phyloP scores from a whole-genome alignment of 2,113 vertebrate genomes.

The Bostrychus sinensis region DNA sequence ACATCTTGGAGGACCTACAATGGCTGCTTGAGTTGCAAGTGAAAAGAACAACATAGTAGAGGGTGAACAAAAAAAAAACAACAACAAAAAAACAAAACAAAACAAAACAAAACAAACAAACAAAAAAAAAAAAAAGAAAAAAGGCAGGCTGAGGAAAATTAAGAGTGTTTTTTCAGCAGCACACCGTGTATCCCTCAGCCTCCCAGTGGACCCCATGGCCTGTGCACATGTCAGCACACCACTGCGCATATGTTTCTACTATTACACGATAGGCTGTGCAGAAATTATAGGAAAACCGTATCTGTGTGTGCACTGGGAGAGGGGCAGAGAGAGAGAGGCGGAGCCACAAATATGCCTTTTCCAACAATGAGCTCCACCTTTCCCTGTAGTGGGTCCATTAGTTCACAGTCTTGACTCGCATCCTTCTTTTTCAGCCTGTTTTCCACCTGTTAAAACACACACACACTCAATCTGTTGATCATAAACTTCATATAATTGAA shows the following conservation, averaged over 20 bases:
- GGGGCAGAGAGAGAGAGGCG: constrained; percentile 39
- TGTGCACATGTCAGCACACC: constrained; percentile 68
- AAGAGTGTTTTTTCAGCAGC: constrained; percentile 51
- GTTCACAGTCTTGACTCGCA: neutral
- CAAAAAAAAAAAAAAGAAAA: too few species aligned
- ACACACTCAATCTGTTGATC: constrained; percentile 1
- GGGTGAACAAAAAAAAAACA: constrained; percentile 34
- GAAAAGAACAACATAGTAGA: constrained; percentile 22
- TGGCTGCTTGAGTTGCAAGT: neutral
- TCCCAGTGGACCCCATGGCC: constrained; percentile 77
- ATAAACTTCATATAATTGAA: neutral
- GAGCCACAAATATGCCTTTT: constrained; percentile 40
- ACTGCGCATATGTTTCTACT: constrained; percentile 77
- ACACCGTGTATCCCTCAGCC: constrained; percentile 78
- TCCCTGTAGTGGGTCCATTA: constrained; percentile 17
- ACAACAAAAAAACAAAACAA: constrained; percentile 36
- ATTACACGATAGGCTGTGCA: constrained; percentile 75
- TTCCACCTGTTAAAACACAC: constrained; percentile 4
- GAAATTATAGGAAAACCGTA: constrained; percentile 76
- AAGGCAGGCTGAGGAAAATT: constrained; percentile 43
- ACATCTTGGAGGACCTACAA: neutral
- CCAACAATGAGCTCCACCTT: constrained; percentile 73
- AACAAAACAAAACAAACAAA: too few species aligned
- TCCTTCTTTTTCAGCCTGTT: constrained; percentile 11
- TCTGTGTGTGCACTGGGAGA: constrained; percentile 67